Evolutionary conservation across 2,113 vertebrate species (phyloP).

Genomic region (Oophaga pumilio): DNA sequence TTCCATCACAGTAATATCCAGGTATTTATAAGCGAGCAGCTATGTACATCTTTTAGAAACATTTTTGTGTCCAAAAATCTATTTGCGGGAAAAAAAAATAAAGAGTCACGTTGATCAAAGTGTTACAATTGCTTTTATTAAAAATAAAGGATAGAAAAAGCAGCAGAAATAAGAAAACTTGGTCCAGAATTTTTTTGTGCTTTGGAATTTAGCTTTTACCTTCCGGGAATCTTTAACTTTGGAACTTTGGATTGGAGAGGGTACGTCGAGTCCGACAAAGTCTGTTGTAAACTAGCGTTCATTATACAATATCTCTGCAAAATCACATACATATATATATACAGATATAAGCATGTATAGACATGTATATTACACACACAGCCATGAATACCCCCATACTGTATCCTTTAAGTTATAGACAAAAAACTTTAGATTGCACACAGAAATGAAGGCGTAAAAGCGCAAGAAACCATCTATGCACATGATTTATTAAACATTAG

Average conservation of each 20-base stretch:
- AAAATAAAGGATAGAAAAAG: constrained; percentile 43
- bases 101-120: neutral
- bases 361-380: neutral
- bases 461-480: neutral
- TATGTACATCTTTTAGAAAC: neutral
- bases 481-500: neutral
- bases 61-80: neutral
- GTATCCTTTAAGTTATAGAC: neutral
- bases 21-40: neutral
- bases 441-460: neutral
- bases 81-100: neutral
- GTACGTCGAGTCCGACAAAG: neutral
- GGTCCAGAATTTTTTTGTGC: constrained; percentile 37
- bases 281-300: neutral
- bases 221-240: neutral
- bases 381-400: neutral
- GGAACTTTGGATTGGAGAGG: neutral
- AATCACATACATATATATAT: neutral
- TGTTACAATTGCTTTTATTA: constrained; percentile 38
- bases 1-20: neutral
- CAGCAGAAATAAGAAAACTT: constrained; percentile 39
- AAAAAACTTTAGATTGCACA: constrained; percentile 14
- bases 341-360: neutral
- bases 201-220: constrained; percentile 47
- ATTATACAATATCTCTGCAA: neutral